Conservation (phyloP, 2,888 invertebrate species). For the Apodemia duryi region DNA sequence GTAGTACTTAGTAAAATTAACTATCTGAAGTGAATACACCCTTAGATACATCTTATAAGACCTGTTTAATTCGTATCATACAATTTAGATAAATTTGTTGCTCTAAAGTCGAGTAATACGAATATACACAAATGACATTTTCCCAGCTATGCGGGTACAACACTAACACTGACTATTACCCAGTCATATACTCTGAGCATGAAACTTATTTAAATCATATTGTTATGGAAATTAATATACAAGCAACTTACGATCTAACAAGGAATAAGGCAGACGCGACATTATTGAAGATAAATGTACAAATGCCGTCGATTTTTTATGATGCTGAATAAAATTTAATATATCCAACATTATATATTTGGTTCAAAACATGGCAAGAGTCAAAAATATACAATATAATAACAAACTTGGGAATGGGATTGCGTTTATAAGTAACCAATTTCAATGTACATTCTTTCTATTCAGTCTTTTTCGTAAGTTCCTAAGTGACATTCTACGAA, state of each 20-base stretch:
- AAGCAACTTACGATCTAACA: constrained; percentile 20
- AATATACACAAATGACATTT: too few species aligned
- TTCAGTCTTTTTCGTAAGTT: background rate
- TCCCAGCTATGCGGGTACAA: too few species aligned
- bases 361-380: constrained; percentile 45
- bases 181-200: background rate
- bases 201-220: constrained; percentile 20
- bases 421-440: background rate
- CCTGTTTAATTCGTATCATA: background rate
- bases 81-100: background rate
- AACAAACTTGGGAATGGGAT: background rate
- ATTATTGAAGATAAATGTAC: constrained; percentile 16
- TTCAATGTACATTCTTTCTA: background rate
- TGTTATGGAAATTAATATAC: constrained; percentile 19
- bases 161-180: too few species aligned
- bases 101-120: too few species aligned
- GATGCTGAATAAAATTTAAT: constrained; percentile 1
- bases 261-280: constrained; percentile 16
- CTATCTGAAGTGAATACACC: background rate
- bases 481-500: background rate
- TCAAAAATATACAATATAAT: constrained; percentile 24
- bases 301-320: constrained; percentile 12
- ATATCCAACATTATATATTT: constrained; percentile 15
- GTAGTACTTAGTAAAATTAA: too few species aligned
- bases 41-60: background rate